These are phyloP conservation scores for Myripristis murdjan DNA, from an alignment of 2,797 vertebrate genomes.

Conservation along the genomic window DNA sequence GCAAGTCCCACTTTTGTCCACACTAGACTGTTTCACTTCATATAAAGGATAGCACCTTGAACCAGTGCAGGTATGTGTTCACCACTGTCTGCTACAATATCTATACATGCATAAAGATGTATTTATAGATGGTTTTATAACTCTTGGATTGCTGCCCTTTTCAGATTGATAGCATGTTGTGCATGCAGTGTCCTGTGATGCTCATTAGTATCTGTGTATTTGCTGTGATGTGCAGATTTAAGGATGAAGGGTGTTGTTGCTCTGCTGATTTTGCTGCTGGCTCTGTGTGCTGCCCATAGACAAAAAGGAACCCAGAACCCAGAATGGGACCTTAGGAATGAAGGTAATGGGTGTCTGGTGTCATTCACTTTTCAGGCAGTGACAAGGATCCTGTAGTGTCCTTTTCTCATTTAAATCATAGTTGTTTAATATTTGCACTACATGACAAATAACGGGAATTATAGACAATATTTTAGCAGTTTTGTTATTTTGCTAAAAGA, in stretches of 20 bases:
- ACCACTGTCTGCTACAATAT: neutral
- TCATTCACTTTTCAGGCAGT: neutral
- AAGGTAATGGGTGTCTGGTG: slow-evolving; percentile 75
- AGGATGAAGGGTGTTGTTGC: slow-evolving; percentile 67
- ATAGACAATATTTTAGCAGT: no score
- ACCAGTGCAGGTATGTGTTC: slow-evolving; percentile 8
- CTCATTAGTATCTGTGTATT: neutral
- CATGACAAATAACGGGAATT: no score
- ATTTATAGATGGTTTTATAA: neutral
- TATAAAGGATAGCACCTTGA: neutral
- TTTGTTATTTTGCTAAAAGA: no score
- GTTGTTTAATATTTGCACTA: no score
- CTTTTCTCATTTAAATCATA: no score
- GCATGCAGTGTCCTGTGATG: no score
- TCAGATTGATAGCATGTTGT: neutral
- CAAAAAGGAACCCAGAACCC: slow-evolving; percentile 51
- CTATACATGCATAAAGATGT: neutral
- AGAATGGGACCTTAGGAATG: slow-evolving; percentile 73
- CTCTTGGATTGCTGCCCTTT: neutral
- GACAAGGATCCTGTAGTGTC: no score
- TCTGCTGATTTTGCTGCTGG: slow-evolving; percentile 68
- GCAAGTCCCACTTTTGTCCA: neutral
- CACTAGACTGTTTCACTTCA: neutral
- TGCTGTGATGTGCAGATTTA: slow-evolving; percentile 1
- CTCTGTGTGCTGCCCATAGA: slow-evolving; percentile 73